Evolutionary conservation across 2,113 vertebrate species (phyloP), one percentile per base, ranked within the genome.

Genomic region (Arenaria interpres): DNA sequence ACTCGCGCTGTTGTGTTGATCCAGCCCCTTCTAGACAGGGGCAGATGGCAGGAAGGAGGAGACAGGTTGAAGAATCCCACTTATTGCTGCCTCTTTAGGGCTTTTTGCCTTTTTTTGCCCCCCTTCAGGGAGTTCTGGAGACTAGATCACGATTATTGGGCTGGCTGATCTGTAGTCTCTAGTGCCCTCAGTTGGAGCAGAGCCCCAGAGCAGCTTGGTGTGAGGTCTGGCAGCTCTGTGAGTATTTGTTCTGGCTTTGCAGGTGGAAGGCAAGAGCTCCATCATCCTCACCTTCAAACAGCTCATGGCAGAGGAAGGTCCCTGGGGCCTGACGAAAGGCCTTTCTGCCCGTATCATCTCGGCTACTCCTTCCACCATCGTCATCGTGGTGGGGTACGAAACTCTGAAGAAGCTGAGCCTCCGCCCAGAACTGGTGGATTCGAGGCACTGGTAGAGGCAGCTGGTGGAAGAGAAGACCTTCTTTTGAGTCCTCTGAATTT

Each of bases 351-450:
- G 99, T 57, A 99, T 99, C 97, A 99, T 99, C 77, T 99, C 99
- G 1, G 98, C 99, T 86, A 98, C 97, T 3, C 99, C 99, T 16
- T 99, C 99, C 16, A 99, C 99, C 71, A 98, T 99, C 2, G 98
- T 99, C 97, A 99, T 99, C 5, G 99, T 99, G 91, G 99, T 99
- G 59, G 99, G 99, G 3, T 99, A 99, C 0, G 99, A 99, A 94
- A 99, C 99, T 0, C 98, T 99, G 90, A 99, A 99, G 98, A 99
- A 99, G 86, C 98, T 99, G 80, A 99, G 99, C 96, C 98, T 99
- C 39, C 98, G 99, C 7, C 98, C 99, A 0, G 99, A 99, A 85
- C 98, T 99, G 94, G 97, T 99, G 24, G 98, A 99, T 78, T 98
- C 98, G 0, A 98, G 99, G 88, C 99, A 99, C 96, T 99, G 99